Conservation (phyloP, 2,888 invertebrate species). For the Cosmopolites sordidus region DNA sequence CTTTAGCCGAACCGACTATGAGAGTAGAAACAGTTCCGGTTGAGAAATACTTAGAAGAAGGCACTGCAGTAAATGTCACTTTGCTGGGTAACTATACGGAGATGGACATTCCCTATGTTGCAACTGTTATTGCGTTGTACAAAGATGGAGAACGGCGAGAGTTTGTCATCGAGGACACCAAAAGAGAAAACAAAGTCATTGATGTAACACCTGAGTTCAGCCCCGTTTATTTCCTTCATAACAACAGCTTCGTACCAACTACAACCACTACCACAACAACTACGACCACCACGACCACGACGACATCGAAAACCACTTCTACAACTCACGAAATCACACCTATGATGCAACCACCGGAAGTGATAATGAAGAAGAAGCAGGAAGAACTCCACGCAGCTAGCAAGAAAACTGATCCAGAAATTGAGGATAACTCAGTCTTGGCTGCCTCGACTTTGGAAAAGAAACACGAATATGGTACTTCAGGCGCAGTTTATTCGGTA, state of each 20-base stretch:
- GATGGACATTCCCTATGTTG: constrained; percentile 70
- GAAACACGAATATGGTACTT: constrained; percentile 33
- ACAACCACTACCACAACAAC: constrained; percentile 61
- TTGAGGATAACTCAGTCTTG: constrained; percentile 27
- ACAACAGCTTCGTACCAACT: constrained; percentile 74
- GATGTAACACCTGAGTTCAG: constrained; percentile 70
- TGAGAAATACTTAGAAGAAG: constrained; percentile 60
- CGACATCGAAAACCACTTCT: constrained; percentile 48
- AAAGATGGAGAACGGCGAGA: constrained; percentile 57
- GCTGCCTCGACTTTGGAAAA: constrained; percentile 43
- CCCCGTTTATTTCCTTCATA: constrained; percentile 71
- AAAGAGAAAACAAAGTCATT: constrained; percentile 61
- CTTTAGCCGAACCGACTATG: constrained; percentile 51
- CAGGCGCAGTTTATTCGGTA: constrained; percentile 5
- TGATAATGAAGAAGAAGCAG: constrained; percentile 24
- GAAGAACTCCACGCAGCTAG: constrained; percentile 27
- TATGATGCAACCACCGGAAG: constrained; percentile 25
- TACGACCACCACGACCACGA: constrained; percentile 50
- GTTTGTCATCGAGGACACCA: constrained; percentile 59
- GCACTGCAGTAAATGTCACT: constrained; percentile 79
- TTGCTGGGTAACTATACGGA: constrained; percentile 69
- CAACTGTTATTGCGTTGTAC: constrained; percentile 66
- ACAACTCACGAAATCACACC: constrained; percentile 35
- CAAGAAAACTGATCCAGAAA: constrained; percentile 45
- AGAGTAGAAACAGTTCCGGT: constrained; percentile 58